A percentile compares a stretch with the other conserved stretches of the same genome.
phyloP scores from a whole-genome alignment of 2,888 invertebrate genomes.

The Adelphocoris suturalis region DNA sequence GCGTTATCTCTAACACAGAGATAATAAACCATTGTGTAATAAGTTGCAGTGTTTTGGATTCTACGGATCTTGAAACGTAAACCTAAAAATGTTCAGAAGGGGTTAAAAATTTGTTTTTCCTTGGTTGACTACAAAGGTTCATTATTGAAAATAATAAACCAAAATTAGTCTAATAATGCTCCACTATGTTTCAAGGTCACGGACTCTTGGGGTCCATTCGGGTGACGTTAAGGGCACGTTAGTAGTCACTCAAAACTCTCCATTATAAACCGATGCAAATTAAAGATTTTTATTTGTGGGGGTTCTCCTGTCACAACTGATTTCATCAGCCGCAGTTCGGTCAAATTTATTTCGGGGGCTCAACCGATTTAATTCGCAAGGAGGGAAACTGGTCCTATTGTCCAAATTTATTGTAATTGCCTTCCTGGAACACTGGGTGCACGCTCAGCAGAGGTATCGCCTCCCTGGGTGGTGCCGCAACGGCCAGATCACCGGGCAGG shows the following conservation, averaged over 20 bases:
- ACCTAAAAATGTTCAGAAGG: neutral
- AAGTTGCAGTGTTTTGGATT: neutral
- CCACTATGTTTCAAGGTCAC: too few relatives aligned
- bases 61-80: neutral
- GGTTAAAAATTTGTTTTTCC: neutral
- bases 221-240: too few relatives aligned
- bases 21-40: too few relatives aligned
- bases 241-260: too few relatives aligned
- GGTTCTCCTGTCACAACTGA: neutral
- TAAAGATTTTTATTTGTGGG: neutral
- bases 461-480: constrained; percentile 37
- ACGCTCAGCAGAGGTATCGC: neutral
- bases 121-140: neutral
- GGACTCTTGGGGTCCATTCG: too few relatives aligned
- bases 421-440: constrained; percentile 13
- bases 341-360: neutral
- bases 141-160: neutral
- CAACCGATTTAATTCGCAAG: constrained; percentile 4
- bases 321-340: constrained; percentile 5
- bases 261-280: neutral
- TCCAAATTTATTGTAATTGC: constrained; percentile 34
- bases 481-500: constrained; percentile 41
- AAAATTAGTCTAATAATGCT: too few relatives aligned
- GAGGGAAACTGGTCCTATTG: neutral
- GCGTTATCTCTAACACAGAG: too few relatives aligned